These are phyloP conservation scores for Frieseomelitta varia DNA, from an alignment of 1,140 invertebrate species.

Conservation along the genomic window DNA sequence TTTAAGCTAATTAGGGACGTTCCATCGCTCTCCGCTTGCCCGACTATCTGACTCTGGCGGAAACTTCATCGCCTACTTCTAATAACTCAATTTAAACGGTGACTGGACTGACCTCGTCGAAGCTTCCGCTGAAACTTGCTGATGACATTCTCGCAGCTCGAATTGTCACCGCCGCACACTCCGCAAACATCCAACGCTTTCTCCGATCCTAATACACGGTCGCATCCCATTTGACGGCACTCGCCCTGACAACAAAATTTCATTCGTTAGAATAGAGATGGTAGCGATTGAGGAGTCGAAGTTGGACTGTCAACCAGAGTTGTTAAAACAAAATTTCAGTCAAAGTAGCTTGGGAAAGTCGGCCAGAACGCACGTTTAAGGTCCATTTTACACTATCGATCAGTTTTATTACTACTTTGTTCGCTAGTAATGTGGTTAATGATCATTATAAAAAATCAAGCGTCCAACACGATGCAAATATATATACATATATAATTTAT, in stretches of 20 bases:
- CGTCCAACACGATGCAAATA: too few relatives aligned
- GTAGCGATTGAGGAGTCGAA: too few relatives aligned
- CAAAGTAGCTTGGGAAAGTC: too few relatives aligned
- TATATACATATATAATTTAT: too few relatives aligned
- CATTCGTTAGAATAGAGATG: not conserved
- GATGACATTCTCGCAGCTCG: constrained; percentile 83
- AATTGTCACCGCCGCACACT: constrained; percentile 86
- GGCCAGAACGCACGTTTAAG: too few relatives aligned
- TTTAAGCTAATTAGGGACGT: constrained; percentile 31
- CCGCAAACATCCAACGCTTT: constrained; percentile 86
- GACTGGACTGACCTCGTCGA: constrained; percentile 79
- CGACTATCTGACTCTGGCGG: constrained; percentile 6
- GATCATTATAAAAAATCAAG: too few relatives aligned
- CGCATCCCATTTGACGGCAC: constrained; percentile 85
- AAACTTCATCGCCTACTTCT: constrained; percentile 31
- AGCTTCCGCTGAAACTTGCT: constrained; percentile 81
- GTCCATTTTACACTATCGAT: too few relatives aligned
- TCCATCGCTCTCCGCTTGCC: not conserved
- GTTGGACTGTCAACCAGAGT: too few relatives aligned
- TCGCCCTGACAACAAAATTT: constrained; percentile 75
- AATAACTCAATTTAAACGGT: constrained; percentile 34
- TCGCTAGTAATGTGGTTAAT: too few relatives aligned
- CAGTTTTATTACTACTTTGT: too few relatives aligned
- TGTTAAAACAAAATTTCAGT: too few relatives aligned
- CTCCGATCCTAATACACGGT: constrained; percentile 85